A percentile compares a stretch with the other conserved stretches of the same genome.
phyloP scores from a whole-genome alignment of 2,888 invertebrate genomes.

The Phymatocera aterrima region DNA sequence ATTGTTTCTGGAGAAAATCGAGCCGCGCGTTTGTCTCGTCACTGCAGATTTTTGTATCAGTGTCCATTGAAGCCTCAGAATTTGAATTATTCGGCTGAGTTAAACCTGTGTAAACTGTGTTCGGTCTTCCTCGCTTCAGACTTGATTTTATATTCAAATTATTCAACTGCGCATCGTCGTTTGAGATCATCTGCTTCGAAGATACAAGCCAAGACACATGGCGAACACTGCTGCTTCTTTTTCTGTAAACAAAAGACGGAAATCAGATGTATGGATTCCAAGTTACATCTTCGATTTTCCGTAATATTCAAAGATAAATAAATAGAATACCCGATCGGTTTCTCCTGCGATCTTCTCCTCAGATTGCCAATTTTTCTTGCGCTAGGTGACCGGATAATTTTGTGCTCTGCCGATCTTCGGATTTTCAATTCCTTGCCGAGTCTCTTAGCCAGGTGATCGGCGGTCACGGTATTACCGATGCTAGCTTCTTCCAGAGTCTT shows the following conservation, averaged over 20 bases:
- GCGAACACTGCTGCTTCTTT: conserved; percentile 79
- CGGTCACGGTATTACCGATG: conserved; percentile 79
- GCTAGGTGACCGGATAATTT: conserved; percentile 87
- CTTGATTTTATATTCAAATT: conserved; percentile 75
- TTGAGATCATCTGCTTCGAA: conserved; percentile 46
- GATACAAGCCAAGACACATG: conserved; percentile 74
- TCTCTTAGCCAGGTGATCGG: conserved; percentile 84
- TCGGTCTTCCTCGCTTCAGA: conserved; percentile 77
- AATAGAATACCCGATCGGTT: conserved; percentile 66
- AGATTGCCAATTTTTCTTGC: conserved; percentile 88
- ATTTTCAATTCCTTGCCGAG: conserved; percentile 86
- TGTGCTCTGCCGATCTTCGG: conserved; percentile 82
- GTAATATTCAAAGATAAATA: background rate
- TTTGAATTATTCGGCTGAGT: conserved; percentile 66
- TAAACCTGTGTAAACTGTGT: conserved; percentile 74
- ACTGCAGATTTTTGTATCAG: conserved; percentile 60
- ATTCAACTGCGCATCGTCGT: conserved; percentile 55
- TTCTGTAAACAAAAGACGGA: conserved; percentile 52
- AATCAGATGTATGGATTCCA: background rate
- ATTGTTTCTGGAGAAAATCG: conserved; percentile 64
- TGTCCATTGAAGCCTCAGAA: conserved; percentile 5
- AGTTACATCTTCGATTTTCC: background rate
- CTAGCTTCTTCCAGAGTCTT: conserved; percentile 84
- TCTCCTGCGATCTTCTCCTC: conserved; percentile 83
- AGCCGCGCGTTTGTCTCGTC: conserved; percentile 64